Evolutionary conservation across 2,888 invertebrate genomes (phyloP), one percentile per base, ranked within the genome.

Genomic region (Sycophila texana): DNA sequence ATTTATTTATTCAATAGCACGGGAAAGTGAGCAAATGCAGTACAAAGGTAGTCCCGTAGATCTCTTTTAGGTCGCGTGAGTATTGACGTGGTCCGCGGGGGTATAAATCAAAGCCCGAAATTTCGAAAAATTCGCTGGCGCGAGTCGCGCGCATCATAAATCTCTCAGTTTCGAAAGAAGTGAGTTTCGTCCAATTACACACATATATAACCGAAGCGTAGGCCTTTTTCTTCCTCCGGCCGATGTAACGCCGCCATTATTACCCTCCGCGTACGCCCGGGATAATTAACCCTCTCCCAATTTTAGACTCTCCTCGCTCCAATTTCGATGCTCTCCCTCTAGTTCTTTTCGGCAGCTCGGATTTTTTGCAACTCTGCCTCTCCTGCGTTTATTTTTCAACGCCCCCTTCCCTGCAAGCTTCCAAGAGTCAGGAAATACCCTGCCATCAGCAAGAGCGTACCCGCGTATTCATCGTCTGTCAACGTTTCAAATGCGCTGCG

Each of bases 401-500:
- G 26, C 53, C 18, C 10, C 47, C 13, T 1, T 58, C n/a, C 39
- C 39, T 10, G 20, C 1, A 13, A 7, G 26, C 4, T 10, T 7
- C n/a, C n/a, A n/a, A 12, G 60, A 58, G 39, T 75, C 66, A 75
- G 49, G 68, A 77, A 58, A 71, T 66, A 77, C 72, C 66, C 70
- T 57, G 22, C 70, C 26, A 22, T 74, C 74, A 76, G 70, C 58
- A 55, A 7, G 16, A 30, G 60, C 53, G 53, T 75, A 68, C 60
- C 68, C 53, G 66, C 67, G 53, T 73, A 73, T 77, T 73, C 67
- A 67, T 61, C 73, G 73, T 61, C 73, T 77, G 77, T 77, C 77
- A 77, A 61, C 55, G 39, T 73, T 73, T 67, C 67, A 73, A 77
- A 73, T 53, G 16, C 72, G 67, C 67, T 72, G 66, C 72, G 72